Conservation (phyloP, 37 sponge, comb jelly and placozoan genomes). For the Crambe crambe region DNA sequence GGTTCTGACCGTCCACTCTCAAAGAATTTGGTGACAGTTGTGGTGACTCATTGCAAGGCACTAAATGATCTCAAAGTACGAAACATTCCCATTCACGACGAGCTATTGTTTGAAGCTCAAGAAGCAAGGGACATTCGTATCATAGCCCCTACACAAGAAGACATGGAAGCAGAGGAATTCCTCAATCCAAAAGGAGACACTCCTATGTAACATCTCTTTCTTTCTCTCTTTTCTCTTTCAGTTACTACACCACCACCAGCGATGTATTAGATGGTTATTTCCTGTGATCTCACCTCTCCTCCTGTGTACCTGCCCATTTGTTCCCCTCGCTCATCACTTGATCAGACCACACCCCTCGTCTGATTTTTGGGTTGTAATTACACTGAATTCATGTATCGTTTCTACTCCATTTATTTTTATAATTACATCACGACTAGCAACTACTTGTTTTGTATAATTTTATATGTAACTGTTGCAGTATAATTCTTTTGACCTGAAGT, state of each 20-base stretch:
- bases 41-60: slow-evolving; percentile 63
- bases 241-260: not conserved
- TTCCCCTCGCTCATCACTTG: not conserved
- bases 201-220: not conserved
- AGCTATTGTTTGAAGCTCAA: slow-evolving; percentile 50
- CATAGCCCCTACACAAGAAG: slow-evolving; percentile 38
- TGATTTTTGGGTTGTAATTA: not conserved
- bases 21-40: slow-evolving; percentile 63
- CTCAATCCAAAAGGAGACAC: slow-evolving; percentile 31
- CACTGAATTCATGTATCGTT: not conserved
- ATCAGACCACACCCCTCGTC: not conserved
- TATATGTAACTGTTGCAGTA: not conserved
- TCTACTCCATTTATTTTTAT: not conserved
- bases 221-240: not conserved
- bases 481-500: too few relatives aligned
- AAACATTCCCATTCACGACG: slow-evolving; percentile 41
- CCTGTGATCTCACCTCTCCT: too few relatives aligned
- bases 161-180: slow-evolving; percentile 66
- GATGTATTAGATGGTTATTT: too few relatives aligned
- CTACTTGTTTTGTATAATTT: not conserved
- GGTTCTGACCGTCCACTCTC: slow-evolving; percentile 68
- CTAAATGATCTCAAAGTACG: slow-evolving; percentile 39
- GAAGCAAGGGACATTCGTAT: slow-evolving; percentile 54
- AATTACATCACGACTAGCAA: too few relatives aligned
- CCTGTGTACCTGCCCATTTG: too few relatives aligned